Evolutionary conservation across 2,113 vertebrate genomes (phyloP).

Genomic region (Phainopepla nitens): DNA sequence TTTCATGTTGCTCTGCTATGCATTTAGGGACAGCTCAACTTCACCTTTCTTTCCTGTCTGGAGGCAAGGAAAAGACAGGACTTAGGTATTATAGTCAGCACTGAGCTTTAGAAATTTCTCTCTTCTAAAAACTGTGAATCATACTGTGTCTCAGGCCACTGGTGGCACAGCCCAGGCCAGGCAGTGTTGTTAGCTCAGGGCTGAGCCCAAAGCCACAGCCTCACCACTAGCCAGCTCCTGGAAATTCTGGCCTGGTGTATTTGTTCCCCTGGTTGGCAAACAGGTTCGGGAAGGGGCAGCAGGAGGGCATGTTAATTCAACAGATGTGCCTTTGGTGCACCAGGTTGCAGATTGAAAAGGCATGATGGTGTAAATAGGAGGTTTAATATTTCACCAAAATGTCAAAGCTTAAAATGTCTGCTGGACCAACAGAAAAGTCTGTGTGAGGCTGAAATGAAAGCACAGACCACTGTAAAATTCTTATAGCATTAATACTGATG

Average conservation of each 20-base stretch:
- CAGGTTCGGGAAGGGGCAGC: neutral
- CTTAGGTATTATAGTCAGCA: neutral
- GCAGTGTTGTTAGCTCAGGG: neutral
- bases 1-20: fast-evolving
- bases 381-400: slow-evolving; percentile 40
- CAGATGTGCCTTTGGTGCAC: neutral
- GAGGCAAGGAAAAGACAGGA: neutral
- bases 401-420: neutral
- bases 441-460: neutral
- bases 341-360: neutral
- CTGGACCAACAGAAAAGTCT: neutral
- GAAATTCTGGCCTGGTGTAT: neutral
- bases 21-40: neutral
- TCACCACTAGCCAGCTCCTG: slow-evolving; percentile 14
- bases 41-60: neutral
- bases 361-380: neutral
- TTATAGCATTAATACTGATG: neutral
- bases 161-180: neutral
- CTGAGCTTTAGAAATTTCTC: neutral
- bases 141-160: neutral
- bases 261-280: neutral
- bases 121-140: neutral
- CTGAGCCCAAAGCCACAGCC: neutral
- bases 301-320: neutral
- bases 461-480: neutral